Conservation (phyloP, 2,888 invertebrate species). For the Plebejus melissa region DNA sequence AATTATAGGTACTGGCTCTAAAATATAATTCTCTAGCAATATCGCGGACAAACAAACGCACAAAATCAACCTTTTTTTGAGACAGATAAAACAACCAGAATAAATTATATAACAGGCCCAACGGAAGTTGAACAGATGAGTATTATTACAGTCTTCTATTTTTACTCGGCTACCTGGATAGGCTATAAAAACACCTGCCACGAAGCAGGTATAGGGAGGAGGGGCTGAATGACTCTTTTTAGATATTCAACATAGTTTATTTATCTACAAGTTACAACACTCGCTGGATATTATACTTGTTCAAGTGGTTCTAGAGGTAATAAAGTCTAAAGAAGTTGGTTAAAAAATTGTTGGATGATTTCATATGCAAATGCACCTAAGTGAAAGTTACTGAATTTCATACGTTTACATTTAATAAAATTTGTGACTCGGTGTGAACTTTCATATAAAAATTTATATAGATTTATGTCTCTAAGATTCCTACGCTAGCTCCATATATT, state of each 20-base stretch:
- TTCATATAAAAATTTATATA: too few relatives aligned
- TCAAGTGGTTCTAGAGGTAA: neutral
- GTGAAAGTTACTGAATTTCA: too few relatives aligned
- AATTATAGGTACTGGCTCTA: neutral
- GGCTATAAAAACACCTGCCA: constrained; percentile 19
- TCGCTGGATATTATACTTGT: neutral
- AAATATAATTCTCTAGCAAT: neutral
- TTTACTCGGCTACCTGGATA: constrained; percentile 20
- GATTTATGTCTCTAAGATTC: too few relatives aligned
- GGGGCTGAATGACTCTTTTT: neutral
- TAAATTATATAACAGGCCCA: constrained; percentile 7
- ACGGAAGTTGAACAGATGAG: constrained; percentile 18
- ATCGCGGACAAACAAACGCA: neutral
- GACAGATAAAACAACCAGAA: neutral
- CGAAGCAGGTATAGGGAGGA: neutral
- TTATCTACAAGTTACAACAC: neutral
- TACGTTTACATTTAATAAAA: too few relatives aligned
- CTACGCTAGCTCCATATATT: too few relatives aligned
- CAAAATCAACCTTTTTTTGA: neutral
- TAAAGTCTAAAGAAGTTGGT: neutral
- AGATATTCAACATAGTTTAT: neutral
- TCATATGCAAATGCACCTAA: neutral
- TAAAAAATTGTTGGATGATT: neutral
- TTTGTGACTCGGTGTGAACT: too few relatives aligned
- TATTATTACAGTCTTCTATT: constrained; percentile 21